A percentile compares a stretch with the other conserved stretches of the same genome.
Evolutionary conservation across 2,797 vertebrate species (phyloP).

Genomic region (Pteronotus mesoamericanus): DNA sequence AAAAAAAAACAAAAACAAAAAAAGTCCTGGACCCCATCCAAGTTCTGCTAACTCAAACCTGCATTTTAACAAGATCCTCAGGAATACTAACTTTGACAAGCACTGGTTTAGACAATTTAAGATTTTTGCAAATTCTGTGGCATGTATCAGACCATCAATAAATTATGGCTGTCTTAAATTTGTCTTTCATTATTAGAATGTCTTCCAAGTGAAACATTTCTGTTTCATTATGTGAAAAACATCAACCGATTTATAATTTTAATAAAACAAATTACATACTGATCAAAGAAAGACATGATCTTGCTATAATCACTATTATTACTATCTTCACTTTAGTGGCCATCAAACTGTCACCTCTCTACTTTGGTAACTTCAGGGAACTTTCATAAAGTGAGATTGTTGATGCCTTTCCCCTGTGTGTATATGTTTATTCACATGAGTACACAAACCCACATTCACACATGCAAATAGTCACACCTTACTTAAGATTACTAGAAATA

Average conservation of each 20-base stretch:
- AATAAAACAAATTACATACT: neutral
- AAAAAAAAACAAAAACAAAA: neutral
- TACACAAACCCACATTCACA: neutral
- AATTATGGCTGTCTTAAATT: neutral
- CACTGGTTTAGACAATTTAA: neutral
- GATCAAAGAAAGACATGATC: neutral
- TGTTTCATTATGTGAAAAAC: neutral
- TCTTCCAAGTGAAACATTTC: neutral
- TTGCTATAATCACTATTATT: neutral
- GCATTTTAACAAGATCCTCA: neutral
- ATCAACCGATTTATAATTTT: neutral
- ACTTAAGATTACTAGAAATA: neutral
- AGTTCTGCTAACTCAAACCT: neutral
- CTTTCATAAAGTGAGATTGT: neutral
- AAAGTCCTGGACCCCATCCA: neutral
- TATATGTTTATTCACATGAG: neutral
- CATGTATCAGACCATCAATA: neutral
- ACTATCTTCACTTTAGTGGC: neutral
- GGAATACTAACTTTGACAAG: neutral
- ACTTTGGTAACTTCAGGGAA: neutral
- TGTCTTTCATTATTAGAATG: neutral
- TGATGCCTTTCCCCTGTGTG: neutral
- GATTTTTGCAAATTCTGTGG: neutral
- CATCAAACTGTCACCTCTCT: neutral
- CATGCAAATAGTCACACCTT: neutral